Evolutionary conservation across 2,888 invertebrate genomes (phyloP).

Genomic region (Yponomeuta cagnagella): DNA sequence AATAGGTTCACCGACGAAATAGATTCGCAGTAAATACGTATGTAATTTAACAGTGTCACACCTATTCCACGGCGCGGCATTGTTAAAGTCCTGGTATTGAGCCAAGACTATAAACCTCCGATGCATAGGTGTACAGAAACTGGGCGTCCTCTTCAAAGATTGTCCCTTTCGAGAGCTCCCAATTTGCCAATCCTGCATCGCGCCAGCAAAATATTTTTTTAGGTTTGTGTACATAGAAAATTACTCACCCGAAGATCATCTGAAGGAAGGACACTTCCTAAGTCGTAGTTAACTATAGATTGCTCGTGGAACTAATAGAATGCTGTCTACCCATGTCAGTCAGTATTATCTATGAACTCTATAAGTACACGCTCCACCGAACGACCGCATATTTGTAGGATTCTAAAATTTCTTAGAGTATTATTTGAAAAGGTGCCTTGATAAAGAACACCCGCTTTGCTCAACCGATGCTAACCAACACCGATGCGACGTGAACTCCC

Average conservation of each 20-base stretch:
- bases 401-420: no score
- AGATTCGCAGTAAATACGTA: conserved; percentile 5
- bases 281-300: no score
- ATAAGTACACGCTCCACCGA: no score
- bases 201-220: no score
- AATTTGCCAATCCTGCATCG: no score
- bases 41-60: conserved; percentile 12
- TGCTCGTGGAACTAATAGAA: no score
- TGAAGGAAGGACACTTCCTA: no score
- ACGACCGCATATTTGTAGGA: no score
- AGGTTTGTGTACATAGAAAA: no score
- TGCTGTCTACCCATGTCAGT: no score
- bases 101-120: conserved; percentile 10
- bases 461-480: background rate
- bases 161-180: background rate
- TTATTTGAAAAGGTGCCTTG: background rate
- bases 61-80: background rate
- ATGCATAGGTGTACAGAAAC: background rate
- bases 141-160: background rate
- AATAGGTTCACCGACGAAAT: background rate
- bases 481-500: background rate
- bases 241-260: no score
- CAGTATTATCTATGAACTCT: no score
- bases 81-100: conserved; percentile 9
- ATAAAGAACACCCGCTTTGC: background rate